Conservation (phyloP, 1,140 invertebrate species). For the Pseudomyrmex concolor region DNA sequence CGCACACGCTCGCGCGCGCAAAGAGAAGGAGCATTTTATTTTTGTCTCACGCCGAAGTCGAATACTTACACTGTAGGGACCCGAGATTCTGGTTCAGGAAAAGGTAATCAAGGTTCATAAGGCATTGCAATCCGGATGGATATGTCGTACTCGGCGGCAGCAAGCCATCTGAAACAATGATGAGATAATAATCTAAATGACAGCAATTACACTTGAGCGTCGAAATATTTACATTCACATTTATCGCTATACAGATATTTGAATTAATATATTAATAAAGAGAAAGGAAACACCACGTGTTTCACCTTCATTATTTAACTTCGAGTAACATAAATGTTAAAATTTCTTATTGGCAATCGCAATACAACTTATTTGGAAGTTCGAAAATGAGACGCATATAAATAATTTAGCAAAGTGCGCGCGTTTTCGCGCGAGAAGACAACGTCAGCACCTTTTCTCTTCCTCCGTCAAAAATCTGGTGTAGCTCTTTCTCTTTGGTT, state of each 20-base stretch:
- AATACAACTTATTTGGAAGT: not conserved
- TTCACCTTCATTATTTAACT: too few species aligned
- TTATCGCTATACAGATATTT: too few species aligned
- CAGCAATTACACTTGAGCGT: too few species aligned
- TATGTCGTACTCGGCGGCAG: slow-evolving; percentile 91
- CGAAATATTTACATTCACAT: too few species aligned
- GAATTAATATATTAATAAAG: too few species aligned
- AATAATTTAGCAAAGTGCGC: not conserved
- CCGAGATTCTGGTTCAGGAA: slow-evolving; percentile 95
- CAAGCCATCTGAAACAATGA: slow-evolving; percentile 89
- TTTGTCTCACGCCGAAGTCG: slow-evolving; percentile 8
- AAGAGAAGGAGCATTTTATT: slow-evolving; percentile 33
- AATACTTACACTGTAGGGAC: slow-evolving; percentile 89
- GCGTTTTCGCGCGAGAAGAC: not conserved
- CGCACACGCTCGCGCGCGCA: not conserved
- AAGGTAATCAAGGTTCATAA: slow-evolving; percentile 95
- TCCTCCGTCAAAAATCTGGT: slow-evolving; percentile 85
- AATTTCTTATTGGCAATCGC: not conserved
- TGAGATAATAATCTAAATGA: too few species aligned
- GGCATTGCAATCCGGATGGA: slow-evolving; percentile 96
- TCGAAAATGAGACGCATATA: not conserved
- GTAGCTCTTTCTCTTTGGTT: slow-evolving; percentile 83
- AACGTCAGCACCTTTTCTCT: slow-evolving; percentile 82
- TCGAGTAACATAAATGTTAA: too few species aligned
- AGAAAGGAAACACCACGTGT: too few species aligned